These are phyloP conservation scores for Coptodon rendalli DNA, from an alignment of 2,113 vertebrate genomes.

Conservation along the genomic window DNA sequence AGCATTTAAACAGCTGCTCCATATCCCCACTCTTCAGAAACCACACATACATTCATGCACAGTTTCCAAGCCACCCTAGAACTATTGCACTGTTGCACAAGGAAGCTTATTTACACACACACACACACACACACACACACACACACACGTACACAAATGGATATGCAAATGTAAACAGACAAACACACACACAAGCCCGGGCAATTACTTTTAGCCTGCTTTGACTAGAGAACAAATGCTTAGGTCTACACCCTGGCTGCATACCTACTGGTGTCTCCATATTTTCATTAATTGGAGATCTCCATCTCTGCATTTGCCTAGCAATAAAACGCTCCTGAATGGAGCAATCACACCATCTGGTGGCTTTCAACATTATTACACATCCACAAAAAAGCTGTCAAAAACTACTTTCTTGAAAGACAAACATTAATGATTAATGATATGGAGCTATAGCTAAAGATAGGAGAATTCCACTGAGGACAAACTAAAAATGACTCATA, in stretches of 20 bases:
- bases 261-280: neutral
- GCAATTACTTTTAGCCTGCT: neutral
- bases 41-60: slow-evolving; percentile 40
- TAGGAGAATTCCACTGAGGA: neutral
- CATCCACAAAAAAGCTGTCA: neutral
- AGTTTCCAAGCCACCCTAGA: slow-evolving; percentile 46
- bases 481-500: neutral
- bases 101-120: neutral
- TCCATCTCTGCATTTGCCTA: neutral
- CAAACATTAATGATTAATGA: neutral
- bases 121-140: neutral
- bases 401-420: neutral
- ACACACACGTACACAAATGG: neutral
- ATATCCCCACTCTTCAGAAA: slow-evolving; percentile 40
- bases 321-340: neutral
- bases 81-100: slow-evolving; percentile 31
- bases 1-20: slow-evolving; percentile 66
- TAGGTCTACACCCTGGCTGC: neutral
- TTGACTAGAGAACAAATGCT: neutral
- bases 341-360: slow-evolving; percentile 59
- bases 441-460: neutral
- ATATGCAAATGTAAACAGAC: neutral
- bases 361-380: slow-evolving; percentile 36
- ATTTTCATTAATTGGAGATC: neutral
- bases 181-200: neutral